Evolutionary conservation across 1,140 invertebrate genomes (phyloP).

Genomic region (Atta texana): DNA sequence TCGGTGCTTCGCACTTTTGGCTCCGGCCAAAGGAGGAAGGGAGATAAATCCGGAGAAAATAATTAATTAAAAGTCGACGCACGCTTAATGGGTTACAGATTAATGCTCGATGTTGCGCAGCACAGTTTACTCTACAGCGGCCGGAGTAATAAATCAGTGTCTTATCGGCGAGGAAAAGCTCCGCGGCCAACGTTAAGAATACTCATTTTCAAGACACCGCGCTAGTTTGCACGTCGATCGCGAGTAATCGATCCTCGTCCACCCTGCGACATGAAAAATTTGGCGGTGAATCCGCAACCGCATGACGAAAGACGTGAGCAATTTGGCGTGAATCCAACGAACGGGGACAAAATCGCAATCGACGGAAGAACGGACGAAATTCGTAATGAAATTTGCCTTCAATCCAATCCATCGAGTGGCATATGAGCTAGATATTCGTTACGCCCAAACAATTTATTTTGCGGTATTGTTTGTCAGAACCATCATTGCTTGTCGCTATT

Average conservation of each 20-base stretch:
- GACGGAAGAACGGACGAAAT: not conserved
- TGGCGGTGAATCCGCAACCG: conserved; percentile 28
- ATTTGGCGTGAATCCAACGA: conserved; percentile 37
- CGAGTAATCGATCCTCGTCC: conserved; percentile 57
- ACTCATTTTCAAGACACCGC: conserved; percentile 61
- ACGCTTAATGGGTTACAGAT: conserved; percentile 81
- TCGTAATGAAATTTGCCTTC: conserved; percentile 26
- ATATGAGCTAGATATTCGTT: conserved; percentile 3
- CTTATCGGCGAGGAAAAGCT: conserved; percentile 67
- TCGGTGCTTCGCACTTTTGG: conserved; percentile 62
- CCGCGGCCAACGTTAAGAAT: conserved; percentile 68
- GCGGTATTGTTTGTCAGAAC: not conserved
- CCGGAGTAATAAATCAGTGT: conserved; percentile 78
- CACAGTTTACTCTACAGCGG: conserved; percentile 75
- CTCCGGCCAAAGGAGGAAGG: not conserved
- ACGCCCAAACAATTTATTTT: conserved; percentile 3
- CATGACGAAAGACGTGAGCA: conserved; percentile 19
- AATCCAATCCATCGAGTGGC: not conserved
- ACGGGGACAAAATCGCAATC: conserved; percentile 11
- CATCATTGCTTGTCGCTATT: not conserved
- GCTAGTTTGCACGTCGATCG: conserved; percentile 42
- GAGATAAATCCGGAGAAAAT: conserved; percentile 66
- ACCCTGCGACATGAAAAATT: conserved; percentile 50
- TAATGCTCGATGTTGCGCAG: conserved; percentile 78
- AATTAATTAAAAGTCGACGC: conserved; percentile 81